phyloP scores from a whole-genome alignment of 2,113 vertebrate genomes.

The Takifugu flavidus region DNA sequence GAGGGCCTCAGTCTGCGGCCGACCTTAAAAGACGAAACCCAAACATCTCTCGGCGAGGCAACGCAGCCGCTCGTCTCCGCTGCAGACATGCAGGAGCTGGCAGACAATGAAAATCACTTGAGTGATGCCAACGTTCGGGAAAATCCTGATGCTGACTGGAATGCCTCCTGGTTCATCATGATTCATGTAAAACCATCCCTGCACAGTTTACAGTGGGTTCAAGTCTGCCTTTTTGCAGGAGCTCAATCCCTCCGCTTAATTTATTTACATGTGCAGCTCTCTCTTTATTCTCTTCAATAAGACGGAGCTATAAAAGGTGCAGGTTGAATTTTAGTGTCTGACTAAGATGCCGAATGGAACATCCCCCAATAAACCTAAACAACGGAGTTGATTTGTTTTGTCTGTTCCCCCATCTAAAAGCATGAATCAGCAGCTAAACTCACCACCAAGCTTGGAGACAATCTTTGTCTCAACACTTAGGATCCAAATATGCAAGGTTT shows the following conservation, averaged over 20 bases:
- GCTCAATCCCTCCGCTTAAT: constrained; percentile 13
- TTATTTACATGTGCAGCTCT: not conserved
- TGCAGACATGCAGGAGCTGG: constrained; percentile 34
- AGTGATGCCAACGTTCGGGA: constrained; percentile 40
- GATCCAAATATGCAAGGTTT: not conserved
- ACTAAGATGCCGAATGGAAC: constrained; percentile 29
- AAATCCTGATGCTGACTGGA: constrained; percentile 33
- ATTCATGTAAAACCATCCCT: constrained; percentile 19
- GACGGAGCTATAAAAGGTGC: constrained; percentile 7
- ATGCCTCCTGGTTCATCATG: constrained; percentile 10
- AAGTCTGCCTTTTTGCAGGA: not conserved
- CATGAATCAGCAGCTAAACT: not conserved
- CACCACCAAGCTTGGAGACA: not conserved
- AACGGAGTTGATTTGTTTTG: not conserved
- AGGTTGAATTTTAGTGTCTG: not conserved
- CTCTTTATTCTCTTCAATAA: constrained; percentile 20
- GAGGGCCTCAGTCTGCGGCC: constrained; percentile 31
- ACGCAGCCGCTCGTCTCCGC: constrained; percentile 10
- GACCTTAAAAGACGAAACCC: constrained; percentile 57
- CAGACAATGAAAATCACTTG: constrained; percentile 27
- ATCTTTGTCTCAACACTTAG: not conserved
- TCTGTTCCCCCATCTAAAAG: not conserved
- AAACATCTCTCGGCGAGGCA: constrained; percentile 38
- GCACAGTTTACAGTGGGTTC: constrained; percentile 29
- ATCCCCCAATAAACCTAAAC: not conserved